These are phyloP conservation scores for Triplophysa dalaica DNA, from an alignment of 2,113 vertebrate genomes.

Conservation along the genomic window DNA sequence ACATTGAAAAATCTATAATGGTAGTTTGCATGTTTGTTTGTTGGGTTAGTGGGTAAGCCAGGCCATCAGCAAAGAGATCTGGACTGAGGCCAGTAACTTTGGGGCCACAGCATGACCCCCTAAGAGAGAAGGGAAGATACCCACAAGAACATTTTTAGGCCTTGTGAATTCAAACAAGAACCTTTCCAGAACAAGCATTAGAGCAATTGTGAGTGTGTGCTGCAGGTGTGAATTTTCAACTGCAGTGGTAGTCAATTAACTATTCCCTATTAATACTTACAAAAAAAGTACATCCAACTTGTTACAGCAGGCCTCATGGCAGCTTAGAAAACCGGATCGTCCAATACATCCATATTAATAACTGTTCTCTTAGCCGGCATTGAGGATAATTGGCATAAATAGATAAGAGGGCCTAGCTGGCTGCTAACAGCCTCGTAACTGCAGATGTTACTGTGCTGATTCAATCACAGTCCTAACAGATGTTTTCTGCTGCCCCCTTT, in stretches of 20 bases:
- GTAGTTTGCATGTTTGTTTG: not conserved
- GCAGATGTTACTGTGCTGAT: slow-evolving; percentile 83
- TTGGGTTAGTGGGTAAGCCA: not conserved
- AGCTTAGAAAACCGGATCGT: slow-evolving; percentile 46
- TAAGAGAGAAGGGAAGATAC: not conserved
- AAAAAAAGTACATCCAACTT: slow-evolving; percentile 25
- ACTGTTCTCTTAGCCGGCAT: slow-evolving; percentile 60
- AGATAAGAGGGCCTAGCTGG: slow-evolving; percentile 68
- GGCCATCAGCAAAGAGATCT: not conserved
- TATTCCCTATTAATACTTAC: not conserved
- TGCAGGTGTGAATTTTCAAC: not conserved
- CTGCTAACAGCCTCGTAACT: slow-evolving; percentile 78
- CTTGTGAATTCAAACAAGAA: not conserved
- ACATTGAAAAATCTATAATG: too few relatives aligned
- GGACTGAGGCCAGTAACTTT: not conserved
- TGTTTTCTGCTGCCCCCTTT: slow-evolving; percentile 83
- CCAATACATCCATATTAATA: slow-evolving; percentile 68
- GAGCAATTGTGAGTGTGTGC: not conserved
- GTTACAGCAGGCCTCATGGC: slow-evolving; percentile 59
- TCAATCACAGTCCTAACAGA: slow-evolving; percentile 76
- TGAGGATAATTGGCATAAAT: slow-evolving; percentile 69
- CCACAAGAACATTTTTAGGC: not conserved
- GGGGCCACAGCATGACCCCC: not conserved
- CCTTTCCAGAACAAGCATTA: not conserved
- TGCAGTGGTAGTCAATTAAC: not conserved